These are phyloP conservation scores for Sylvia borin DNA, from an alignment of 2,797 vertebrate genomes.

Conservation along the genomic window DNA sequence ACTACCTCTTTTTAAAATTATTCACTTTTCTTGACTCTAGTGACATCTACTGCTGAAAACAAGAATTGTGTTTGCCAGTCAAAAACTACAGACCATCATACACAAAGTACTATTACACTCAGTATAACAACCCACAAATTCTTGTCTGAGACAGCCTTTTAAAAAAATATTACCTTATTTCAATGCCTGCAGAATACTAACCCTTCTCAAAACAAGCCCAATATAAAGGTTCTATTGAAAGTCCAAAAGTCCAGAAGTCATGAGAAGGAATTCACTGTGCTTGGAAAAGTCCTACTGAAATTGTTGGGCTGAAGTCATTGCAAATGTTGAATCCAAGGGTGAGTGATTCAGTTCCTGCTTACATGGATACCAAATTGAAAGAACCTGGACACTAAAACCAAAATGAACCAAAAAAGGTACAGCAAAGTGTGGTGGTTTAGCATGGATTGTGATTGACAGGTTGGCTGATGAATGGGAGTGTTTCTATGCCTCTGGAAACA, in stretches of 20 bases:
- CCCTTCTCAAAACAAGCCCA: neutral
- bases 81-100: neutral
- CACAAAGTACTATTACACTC: neutral
- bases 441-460: no score
- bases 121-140: neutral
- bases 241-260: neutral
- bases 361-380: neutral
- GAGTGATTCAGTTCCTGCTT: neutral
- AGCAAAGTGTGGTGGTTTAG: neutral
- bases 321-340: neutral
- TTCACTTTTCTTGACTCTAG: neutral
- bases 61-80: neutral
- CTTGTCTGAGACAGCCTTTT: neutral
- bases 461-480: no score
- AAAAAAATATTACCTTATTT: neutral
- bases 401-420: neutral
- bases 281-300: neutral
- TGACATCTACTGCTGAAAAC: slow-evolving; percentile 57
- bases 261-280: neutral
- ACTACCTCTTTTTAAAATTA: neutral
- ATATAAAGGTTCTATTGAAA: neutral
- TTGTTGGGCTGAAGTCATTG: neutral
- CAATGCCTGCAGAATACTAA: neutral
- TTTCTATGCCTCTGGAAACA: no score
- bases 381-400: neutral